Evolutionary conservation across 2,797 vertebrate genomes (phyloP), one percentile per base, ranked within the genome.

Genomic region (Poliocrania exsul): DNA sequence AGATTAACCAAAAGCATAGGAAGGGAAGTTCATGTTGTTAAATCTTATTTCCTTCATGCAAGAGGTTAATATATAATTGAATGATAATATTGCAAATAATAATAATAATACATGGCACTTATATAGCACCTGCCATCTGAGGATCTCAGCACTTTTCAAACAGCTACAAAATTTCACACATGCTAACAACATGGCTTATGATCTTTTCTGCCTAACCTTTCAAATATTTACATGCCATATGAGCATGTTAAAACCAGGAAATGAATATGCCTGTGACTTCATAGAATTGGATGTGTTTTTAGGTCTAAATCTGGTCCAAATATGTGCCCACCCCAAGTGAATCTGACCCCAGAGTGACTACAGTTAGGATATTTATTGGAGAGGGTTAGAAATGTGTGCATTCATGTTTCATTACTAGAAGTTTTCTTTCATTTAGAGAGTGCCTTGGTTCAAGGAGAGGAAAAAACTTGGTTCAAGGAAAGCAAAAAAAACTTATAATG

Each of bases 161-260:
- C 60, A 91, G 56, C 74, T 64, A 87, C 88, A 88, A 73, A 96
- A 93, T 74, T 51, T 92, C 93, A 95, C 95, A 97, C 95, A 81
- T 97, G 97, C 80, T 85, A 93, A 93, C 93, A 97, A 91, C 93
- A 96, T 97, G 94, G 88, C 82, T 96, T 96, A 86, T 95, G 95
- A 95, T 96, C 94, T 96, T 94, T 87, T 60, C 80, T 90, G 71
- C 60, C 82, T 95, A 96, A 92, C 79, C 88, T 93, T 97, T 92
- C 92, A 85, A 84, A 95, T 92, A 54, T 95, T 95, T 96, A 90
- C 92, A 94, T 91, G 73, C 88, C 92, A 96, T 93, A 92, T 97
- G 95, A 96, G 78, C 6, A 11, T 91, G 86, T 83, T 91, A 95
- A 97, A 96, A 81, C 67, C 93, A 96, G 95, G 94, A 97, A 97